Evolutionary conservation across 2,888 invertebrate species (phyloP), one percentile per base, ranked within the genome.

Genomic region (Drosophila yooni): DNA sequence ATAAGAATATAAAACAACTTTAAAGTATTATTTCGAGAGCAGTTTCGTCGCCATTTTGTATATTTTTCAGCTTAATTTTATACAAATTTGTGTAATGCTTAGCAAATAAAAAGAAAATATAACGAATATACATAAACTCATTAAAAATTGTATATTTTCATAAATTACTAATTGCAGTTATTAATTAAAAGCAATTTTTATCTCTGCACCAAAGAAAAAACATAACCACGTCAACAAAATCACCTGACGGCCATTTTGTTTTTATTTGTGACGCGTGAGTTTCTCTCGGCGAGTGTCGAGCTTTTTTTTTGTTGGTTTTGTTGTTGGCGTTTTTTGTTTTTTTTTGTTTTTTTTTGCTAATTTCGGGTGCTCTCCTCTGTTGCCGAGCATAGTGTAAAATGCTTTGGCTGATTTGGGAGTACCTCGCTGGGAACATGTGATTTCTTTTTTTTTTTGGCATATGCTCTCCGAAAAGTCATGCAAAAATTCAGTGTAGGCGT

Each of bases 171-270:
- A 56, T 18, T 48, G 36, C 27, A 57, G n/a, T 51, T 56, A 21
- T 21, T 29, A 58, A 27, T 18, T 33, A 51, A 57, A 29, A 36
- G 25, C 36, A 21, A 18, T 40, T 70, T 60, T 7, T n/a, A 48
- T 40, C 61, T 43, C 62, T 36, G 50, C 27, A 50, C 27, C 10
- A 25, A 43, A 34, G 18, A 21, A 52, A 38, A 40, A 60, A 11
- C n/a, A 60, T 46, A 70, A 63, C 66, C 83, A 84, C 86, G 86
- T 86, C 82, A 68, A 75, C 81, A 25, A 70, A 63, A 58, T 65
- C 69, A 79, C 73, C 76, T 76, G 79, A 58, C 87, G 71, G 88
- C 86, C 86, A 86, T 86, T 86, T 86, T 86, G 83, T 83, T 70
- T 70, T 64, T 52, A 68, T 59, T 65, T 48, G 63, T 67, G 36